Evolutionary conservation across 2,888 invertebrate species (phyloP).

Genomic region (Hylaea fasciaria): DNA sequence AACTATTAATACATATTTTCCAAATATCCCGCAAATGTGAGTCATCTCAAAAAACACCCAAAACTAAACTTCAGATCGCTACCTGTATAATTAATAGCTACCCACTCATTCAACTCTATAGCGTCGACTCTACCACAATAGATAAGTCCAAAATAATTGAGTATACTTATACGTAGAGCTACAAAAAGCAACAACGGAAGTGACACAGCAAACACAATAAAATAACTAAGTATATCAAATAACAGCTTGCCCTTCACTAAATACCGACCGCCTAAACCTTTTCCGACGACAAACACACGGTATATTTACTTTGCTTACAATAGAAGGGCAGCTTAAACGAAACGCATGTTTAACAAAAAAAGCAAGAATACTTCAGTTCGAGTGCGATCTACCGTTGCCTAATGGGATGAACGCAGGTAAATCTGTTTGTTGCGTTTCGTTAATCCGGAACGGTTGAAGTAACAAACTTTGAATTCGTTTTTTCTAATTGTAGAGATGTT

Average conservation of each 20-base stretch:
- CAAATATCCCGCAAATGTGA: too few relatives aligned
- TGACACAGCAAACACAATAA: constrained; percentile 22
- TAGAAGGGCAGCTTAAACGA: constrained; percentile 61
- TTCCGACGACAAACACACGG: constrained; percentile 62
- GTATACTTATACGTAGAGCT: neutral
- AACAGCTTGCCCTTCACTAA: constrained; percentile 52
- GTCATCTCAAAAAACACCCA: too few relatives aligned
- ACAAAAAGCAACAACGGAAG: constrained; percentile 15
- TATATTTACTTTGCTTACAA: constrained; percentile 65
- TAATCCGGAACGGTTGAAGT: constrained; percentile 54
- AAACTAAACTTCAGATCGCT: too few relatives aligned
- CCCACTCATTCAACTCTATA: too few relatives aligned
- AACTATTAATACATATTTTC: too few relatives aligned
- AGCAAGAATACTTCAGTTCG: constrained; percentile 28
- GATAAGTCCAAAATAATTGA: constrained; percentile 1
- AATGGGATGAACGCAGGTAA: constrained; percentile 62
- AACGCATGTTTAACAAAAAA: constrained; percentile 48
- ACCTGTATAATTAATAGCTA: too few relatives aligned
- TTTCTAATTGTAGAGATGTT: neutral
- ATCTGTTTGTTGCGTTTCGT: constrained; percentile 49
- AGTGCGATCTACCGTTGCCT: constrained; percentile 71
- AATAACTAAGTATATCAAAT: constrained; percentile 31
- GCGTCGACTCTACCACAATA: neutral
- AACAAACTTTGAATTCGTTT: neutral
- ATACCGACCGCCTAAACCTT: constrained; percentile 65